Conservation (phyloP, 1,140 invertebrate species). For the Eufriesea mexicana region DNA sequence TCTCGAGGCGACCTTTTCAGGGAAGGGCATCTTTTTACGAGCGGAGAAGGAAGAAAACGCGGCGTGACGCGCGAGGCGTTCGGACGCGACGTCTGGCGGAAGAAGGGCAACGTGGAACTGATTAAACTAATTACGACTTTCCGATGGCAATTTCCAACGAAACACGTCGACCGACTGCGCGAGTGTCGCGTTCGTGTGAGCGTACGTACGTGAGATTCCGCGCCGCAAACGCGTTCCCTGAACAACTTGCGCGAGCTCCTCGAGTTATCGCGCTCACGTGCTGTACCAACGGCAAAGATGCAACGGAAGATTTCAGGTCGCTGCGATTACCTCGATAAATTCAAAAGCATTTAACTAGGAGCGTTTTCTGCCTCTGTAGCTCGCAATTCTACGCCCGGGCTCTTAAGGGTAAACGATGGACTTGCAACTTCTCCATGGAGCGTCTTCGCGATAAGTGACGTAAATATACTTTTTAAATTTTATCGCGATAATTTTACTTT, state of each 20-base stretch:
- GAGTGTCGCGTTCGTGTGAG: slow-evolving; percentile 54
- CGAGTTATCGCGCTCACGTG: slow-evolving; percentile 65
- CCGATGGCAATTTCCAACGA: slow-evolving; percentile 68
- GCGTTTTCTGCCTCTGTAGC: background rate
- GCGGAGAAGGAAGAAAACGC: background rate
- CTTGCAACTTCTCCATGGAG: background rate
- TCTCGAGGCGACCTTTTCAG: background rate
- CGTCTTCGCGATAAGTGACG: background rate
- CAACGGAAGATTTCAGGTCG: slow-evolving; percentile 11
- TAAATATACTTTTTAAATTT: background rate
- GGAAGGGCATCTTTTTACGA: background rate
- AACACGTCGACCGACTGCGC: slow-evolving; percentile 21
- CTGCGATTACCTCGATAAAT: slow-evolving; percentile 5
- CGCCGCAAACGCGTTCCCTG: slow-evolving; percentile 57
- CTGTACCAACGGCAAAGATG: slow-evolving; percentile 39
- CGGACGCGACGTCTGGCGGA: slow-evolving; percentile 3
- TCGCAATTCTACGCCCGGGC: background rate
- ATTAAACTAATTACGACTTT: slow-evolving; percentile 73
- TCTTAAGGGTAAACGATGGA: background rate
- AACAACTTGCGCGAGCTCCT: slow-evolving; percentile 64
- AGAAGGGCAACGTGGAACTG: slow-evolving; percentile 47
- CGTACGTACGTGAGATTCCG: slow-evolving; percentile 1
- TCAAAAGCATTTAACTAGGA: slow-evolving; percentile 10
- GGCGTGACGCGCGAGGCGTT: background rate
- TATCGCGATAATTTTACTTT: too few relatives aligned